These are phyloP conservation scores for Agapornis roseicollis DNA, from an alignment of 2,113 vertebrate genomes.

Conservation along the genomic window DNA sequence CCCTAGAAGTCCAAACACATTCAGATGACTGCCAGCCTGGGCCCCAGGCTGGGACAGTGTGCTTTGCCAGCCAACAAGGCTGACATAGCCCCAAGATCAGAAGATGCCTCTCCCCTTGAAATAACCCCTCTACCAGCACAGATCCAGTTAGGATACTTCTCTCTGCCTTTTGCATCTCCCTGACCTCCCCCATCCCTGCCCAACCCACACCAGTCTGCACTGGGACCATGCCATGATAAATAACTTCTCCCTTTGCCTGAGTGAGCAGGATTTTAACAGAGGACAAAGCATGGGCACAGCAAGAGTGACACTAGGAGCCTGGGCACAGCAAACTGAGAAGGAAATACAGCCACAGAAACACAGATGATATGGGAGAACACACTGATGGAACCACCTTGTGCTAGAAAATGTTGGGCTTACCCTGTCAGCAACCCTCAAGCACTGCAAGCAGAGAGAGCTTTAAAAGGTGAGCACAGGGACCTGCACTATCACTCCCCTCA, in stretches of 20 bases:
- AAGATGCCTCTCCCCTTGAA: not conserved
- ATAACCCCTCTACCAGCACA: not conserved
- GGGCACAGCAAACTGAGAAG: not conserved
- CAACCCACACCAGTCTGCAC: rapidly evolving
- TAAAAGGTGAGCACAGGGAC: not conserved
- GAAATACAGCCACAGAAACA: not conserved
- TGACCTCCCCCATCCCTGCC: not conserved
- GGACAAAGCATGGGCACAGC: rapidly evolving
- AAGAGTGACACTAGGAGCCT: not conserved
- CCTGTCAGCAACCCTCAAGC: not conserved
- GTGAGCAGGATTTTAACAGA: not conserved
- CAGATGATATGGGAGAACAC: rapidly evolving
- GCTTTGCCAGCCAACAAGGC: not conserved
- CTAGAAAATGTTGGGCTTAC: not conserved
- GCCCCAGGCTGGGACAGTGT: rapidly evolving
- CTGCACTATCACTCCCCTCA: not conserved
- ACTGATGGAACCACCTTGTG: rapidly evolving
- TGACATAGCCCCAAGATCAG: not conserved
- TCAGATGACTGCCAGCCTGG: rapidly evolving
- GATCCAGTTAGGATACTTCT: not conserved
- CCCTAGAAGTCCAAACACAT: not conserved
- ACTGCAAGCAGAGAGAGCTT: not conserved
- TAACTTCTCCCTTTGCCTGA: not conserved
- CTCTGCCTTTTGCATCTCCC: not conserved
- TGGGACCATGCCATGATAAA: rapidly evolving